phyloP scores from a whole-genome alignment of 2,113 vertebrate genomes.

The Mirounga angustirostris region DNA sequence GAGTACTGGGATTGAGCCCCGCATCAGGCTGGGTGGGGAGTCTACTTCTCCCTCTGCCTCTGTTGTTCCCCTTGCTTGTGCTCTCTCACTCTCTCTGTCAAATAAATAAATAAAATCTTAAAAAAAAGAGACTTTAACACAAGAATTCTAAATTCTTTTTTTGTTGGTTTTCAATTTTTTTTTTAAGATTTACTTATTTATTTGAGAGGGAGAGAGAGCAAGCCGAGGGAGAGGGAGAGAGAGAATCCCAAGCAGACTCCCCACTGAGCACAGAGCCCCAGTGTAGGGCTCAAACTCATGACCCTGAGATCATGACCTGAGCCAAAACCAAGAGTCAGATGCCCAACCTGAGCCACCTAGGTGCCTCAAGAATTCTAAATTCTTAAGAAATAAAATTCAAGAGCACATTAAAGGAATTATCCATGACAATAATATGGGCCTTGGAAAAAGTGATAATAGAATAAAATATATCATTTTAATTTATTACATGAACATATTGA shows the following conservation, averaged over 20 bases:
- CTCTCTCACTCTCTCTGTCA: too few relatives aligned
- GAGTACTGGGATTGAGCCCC: too few relatives aligned
- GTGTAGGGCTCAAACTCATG: neutral
- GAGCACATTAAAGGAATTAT: neutral
- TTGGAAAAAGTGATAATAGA: neutral
- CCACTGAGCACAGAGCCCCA: neutral
- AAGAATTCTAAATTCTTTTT: neutral
- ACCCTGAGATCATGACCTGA: neutral
- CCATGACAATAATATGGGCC: neutral
- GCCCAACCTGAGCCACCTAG: neutral
- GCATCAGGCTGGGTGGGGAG: too few relatives aligned
- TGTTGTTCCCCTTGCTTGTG: too few relatives aligned
- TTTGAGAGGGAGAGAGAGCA: neutral
- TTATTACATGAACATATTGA: neutral
- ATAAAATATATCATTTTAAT: neutral
- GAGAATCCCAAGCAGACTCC: neutral
- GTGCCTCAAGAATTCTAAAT: neutral
- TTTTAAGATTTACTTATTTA: neutral
- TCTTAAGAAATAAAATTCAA: constrained; percentile 29
- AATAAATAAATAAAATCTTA: too few relatives aligned
- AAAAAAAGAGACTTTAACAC: neutral
- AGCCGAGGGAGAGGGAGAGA: neutral
- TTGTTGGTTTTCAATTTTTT: neutral
- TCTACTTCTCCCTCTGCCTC: too few relatives aligned
- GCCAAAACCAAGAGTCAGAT: neutral